Conservation (phyloP, 2,113 vertebrate species). For the Hippolais icterina region DNA sequence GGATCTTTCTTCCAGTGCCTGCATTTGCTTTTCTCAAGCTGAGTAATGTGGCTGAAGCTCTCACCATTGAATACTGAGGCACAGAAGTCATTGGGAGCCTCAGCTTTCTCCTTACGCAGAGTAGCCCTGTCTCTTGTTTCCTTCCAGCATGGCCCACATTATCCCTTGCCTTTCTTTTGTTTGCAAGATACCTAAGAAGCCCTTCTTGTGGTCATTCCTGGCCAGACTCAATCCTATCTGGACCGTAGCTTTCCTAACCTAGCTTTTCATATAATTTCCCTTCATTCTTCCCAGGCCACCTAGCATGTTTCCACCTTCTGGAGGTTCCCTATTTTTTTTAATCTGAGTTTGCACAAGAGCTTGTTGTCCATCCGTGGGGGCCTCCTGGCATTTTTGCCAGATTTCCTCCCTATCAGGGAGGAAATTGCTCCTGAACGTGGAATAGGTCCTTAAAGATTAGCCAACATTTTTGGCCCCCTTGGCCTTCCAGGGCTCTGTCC, state of each 20-base stretch:
- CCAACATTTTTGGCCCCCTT: background rate
- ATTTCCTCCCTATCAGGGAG: background rate
- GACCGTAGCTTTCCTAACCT: background rate
- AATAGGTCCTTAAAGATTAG: background rate
- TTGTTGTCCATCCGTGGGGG: background rate
- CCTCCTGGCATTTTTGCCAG: background rate
- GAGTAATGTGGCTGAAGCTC: background rate
- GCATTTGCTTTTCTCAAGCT: background rate
- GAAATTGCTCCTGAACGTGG: background rate
- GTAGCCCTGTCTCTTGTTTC: fast-evolving
- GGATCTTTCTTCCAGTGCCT: background rate
- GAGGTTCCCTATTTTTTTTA: background rate
- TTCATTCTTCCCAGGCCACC: background rate
- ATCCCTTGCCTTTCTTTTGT: background rate
- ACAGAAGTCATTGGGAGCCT: background rate
- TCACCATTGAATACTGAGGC: background rate
- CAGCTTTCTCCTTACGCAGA: background rate
- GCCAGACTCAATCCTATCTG: background rate
- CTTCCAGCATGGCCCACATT: background rate
- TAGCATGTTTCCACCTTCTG: background rate
- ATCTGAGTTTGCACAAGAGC: background rate
- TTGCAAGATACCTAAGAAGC: background rate
- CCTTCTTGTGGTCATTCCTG: background rate
- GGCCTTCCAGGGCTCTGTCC: background rate
- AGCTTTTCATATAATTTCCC: background rate